A percentile compares a stretch with the other conserved stretches of the same genome.
These are phyloP conservation scores for Pangasius krempfi DNA, from an alignment of 2,797 vertebrate species.

Conservation along the genomic window DNA sequence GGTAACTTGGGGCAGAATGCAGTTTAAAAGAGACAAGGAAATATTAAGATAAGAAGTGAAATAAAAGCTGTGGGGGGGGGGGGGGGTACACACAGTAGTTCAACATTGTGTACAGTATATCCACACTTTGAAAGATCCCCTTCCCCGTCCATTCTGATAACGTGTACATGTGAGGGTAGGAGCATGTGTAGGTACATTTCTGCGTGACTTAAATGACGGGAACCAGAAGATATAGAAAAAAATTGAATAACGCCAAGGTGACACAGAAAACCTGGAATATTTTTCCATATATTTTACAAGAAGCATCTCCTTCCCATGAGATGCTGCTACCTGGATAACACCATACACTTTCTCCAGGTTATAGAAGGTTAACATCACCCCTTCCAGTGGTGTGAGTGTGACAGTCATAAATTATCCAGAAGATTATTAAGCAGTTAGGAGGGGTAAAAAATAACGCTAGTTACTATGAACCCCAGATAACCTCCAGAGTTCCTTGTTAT, in stretches of 20 bases:
- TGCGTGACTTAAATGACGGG: not conserved
- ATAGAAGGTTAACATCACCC: not conserved
- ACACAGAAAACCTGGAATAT: not conserved
- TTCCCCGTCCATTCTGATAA: not conserved
- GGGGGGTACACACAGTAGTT: no score
- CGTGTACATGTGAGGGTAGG: not conserved
- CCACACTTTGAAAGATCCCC: not conserved
- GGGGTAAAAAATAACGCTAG: not conserved
- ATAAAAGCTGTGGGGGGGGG: not conserved
- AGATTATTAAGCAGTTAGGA: not conserved
- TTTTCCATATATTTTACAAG: not conserved
- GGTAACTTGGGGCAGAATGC: constrained; percentile 41
- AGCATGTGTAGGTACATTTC: not conserved
- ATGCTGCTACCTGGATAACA: not conserved
- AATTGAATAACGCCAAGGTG: not conserved
- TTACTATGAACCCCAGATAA: not conserved
- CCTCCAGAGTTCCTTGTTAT: not conserved
- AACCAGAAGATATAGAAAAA: not conserved
- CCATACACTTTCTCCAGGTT: not conserved
- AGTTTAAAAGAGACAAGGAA: constrained; percentile 15
- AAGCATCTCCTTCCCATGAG: not conserved
- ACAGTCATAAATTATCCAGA: not conserved
- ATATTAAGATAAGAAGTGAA: not conserved
- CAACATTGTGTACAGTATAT: not conserved
- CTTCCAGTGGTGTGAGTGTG: not conserved